Percentiles rank a stretch among this genome's conserved stretches.
Conservation (phyloP, 2,888 invertebrate genomes). For the Acanthococcus lagerstroemiae region DNA sequence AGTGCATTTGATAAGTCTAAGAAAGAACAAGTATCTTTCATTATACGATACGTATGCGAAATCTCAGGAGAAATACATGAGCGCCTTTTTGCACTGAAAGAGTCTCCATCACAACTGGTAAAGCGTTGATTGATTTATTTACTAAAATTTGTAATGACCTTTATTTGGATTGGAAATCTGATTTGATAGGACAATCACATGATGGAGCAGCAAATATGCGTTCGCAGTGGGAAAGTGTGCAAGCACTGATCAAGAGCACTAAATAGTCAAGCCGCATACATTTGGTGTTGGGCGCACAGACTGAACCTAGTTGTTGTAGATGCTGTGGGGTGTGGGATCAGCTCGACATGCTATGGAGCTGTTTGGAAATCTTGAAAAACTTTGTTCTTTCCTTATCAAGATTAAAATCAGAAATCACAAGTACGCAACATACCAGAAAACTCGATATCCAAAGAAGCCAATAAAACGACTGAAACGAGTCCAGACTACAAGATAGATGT, state of each 20-base stretch:
- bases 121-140: neutral
- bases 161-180: neutral
- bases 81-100: neutral
- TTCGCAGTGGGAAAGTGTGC: neutral
- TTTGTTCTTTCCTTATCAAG: neutral
- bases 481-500: slow-evolving; percentile 5
- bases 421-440: neutral
- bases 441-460: neutral
- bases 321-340: slow-evolving; percentile 3
- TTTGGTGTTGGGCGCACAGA: slow-evolving; percentile 10
- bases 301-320: slow-evolving; percentile 3
- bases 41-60: too few relatives aligned
- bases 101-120: neutral
- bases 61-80: too few relatives aligned
- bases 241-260: neutral
- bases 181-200: slow-evolving; percentile 3
- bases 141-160: neutral
- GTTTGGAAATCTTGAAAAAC: slow-evolving; percentile 9
- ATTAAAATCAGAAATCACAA: neutral
- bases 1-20: too few relatives aligned
- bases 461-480: slow-evolving; percentile 4
- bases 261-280: neutral
- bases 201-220: neutral
- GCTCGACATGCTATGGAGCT: neutral
- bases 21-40: too few relatives aligned